These are phyloP conservation scores for Stichodactyla helianthus DNA, from an alignment of 64 coral and sea anemone genomes.

Conservation along the genomic window DNA sequence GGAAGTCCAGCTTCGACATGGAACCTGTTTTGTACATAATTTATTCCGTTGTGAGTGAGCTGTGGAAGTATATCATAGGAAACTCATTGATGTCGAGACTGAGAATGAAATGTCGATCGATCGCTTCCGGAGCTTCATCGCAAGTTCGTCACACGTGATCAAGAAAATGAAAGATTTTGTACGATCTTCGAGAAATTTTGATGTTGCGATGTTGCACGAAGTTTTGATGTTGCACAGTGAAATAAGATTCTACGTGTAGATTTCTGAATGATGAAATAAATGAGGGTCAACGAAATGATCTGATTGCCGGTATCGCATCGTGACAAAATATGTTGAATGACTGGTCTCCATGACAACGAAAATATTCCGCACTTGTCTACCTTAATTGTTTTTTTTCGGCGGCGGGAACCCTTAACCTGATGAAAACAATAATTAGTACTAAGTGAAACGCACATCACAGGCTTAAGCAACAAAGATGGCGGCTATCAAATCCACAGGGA, in stretches of 20 bases:
- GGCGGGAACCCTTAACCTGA: slow-evolving; percentile 8
- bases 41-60: not conserved
- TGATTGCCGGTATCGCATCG: not conserved
- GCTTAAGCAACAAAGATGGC: not conserved
- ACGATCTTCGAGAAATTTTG: not conserved
- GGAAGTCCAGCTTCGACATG: not conserved
- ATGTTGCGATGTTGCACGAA: not conserved
- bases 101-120: not conserved
- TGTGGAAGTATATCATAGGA: not conserved
- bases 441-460: not conserved
- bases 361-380: slow-evolving; percentile 15
- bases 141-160: not conserved
- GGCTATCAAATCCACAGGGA: not conserved
- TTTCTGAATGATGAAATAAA: not conserved
- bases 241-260: not conserved
- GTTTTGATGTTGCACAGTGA: not conserved
- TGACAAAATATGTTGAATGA: not conserved
- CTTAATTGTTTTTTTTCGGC: slow-evolving; percentile 20
- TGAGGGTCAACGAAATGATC: not conserved
- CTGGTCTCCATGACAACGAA: slow-evolving; percentile 6
- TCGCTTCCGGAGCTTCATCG: not conserved
- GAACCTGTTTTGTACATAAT: not conserved
- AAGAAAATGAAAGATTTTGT: not conserved
- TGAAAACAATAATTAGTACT: not conserved
- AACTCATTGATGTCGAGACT: not conserved